Evolutionary conservation across 2,888 invertebrate species (phyloP), one percentile per base, ranked within the genome.

Genomic region (Hermaeophaga mercurialis): DNA sequence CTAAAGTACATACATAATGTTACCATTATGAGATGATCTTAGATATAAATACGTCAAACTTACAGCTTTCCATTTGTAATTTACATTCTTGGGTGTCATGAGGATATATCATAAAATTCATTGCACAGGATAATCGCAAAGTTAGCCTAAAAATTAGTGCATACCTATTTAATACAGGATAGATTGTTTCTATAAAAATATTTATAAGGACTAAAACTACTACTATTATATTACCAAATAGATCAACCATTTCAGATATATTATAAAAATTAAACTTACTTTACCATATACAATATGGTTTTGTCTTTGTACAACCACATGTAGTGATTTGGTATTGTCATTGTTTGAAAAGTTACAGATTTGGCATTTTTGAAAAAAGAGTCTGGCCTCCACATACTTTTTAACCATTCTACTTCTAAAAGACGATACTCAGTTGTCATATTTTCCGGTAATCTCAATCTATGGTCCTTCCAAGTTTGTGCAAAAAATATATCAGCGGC

Each of bases 1-100:
- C n/a, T n/a, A n/a, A n/a, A n/a, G n/a, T n/a, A n/a, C n/a, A n/a
- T n/a, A n/a, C n/a, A n/a, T n/a, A n/a, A n/a, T n/a, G n/a, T n/a
- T n/a, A n/a, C n/a, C n/a, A n/a, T n/a, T n/a, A n/a, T n/a, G n/a
- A n/a, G n/a, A n/a, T n/a, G n/a, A n/a, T n/a, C n/a, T n/a, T n/a
- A n/a, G n/a, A n/a, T n/a, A n/a, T n/a, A n/a, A n/a, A n/a, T n/a
- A n/a, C n/a, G n/a, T 14, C 34, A 39, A 71, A 88, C 94, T 91
- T 79, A 95, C 95, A 81, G 75, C 94, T 95, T 77, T 95, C 94
- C 90, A 95, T 94, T 80, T 94, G 93, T 60, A 95, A 81, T 78
- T 93, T 92, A 75, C 95, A 96, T 75, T 92, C 92, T 78, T 96
- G 95, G 0, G 94, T 94, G 72, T 95, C 95, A 72, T 95, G 94